phyloP scores from a whole-genome alignment of 2,113 vertebrate species.

The Bubo blakistoni region DNA sequence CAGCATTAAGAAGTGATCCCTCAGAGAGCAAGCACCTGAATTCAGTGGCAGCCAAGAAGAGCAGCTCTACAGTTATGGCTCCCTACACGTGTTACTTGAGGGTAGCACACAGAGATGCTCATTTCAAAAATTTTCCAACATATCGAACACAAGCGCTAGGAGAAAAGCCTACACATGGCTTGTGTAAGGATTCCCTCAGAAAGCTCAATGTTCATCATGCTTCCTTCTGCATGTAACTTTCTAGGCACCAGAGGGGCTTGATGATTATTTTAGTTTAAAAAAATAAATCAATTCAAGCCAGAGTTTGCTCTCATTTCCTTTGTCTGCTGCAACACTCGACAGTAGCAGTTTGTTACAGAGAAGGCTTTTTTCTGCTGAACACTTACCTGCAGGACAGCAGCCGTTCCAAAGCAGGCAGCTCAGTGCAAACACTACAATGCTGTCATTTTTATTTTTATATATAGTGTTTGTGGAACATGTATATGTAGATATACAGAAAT shows the following conservation, averaged over 20 bases:
- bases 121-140: background rate
- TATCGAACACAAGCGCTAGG: background rate
- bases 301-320: background rate
- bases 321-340: background rate
- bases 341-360: background rate
- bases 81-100: background rate
- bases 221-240: accelerated
- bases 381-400: background rate
- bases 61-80: background rate
- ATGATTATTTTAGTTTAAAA: background rate
- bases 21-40: background rate
- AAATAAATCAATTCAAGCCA: background rate
- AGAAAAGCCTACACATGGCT: background rate
- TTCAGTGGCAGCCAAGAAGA: background rate
- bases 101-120: background rate
- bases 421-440: background rate
- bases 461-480: background rate
- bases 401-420: background rate
- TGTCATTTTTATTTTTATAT: background rate
- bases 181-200: background rate
- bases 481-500: background rate
- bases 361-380: background rate
- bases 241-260: background rate
- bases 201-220: background rate
- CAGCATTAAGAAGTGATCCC: background rate